Evolutionary conservation across 2,888 invertebrate species (phyloP).

Genomic region (Leptarthrus brevirostris): DNA sequence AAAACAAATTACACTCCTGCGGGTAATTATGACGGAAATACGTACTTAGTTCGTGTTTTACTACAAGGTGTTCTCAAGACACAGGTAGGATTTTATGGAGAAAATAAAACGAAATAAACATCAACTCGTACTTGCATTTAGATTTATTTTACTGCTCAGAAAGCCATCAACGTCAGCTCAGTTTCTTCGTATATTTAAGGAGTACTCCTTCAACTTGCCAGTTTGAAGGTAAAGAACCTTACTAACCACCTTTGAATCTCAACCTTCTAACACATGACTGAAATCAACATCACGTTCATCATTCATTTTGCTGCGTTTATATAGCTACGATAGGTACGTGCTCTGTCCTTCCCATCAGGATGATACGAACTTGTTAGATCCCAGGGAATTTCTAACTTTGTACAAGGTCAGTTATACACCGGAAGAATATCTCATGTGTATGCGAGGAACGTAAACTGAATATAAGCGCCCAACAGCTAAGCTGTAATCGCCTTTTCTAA

Average conservation of each 20-base stretch:
- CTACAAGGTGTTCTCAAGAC: background rate
- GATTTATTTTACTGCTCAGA: slow-evolving; percentile 23
- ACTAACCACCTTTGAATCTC: background rate
- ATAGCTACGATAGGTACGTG: background rate
- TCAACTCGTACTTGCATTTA: slow-evolving; percentile 3
- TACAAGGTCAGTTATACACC: slow-evolving; percentile 30
- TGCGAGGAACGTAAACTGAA: background rate
- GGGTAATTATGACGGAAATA: slow-evolving; percentile 30
- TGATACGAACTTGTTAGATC: background rate
- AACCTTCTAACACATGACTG: slow-evolving; percentile 24
- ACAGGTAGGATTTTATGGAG: slow-evolving; percentile 32
- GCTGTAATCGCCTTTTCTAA: slow-evolving; percentile 45
- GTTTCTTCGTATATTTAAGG: background rate
- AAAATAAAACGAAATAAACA: slow-evolving; percentile 26
- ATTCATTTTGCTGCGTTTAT: slow-evolving; percentile 22
- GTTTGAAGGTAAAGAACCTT: background rate
- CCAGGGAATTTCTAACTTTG: background rate
- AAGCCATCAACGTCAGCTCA: background rate
- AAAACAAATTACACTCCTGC: slow-evolving; percentile 13
- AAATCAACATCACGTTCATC: slow-evolving; percentile 41
- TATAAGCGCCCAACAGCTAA: slow-evolving; percentile 29
- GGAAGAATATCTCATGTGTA: background rate
- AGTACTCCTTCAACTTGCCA: background rate
- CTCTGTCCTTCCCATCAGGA: background rate
- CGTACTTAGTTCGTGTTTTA: slow-evolving; percentile 26